Evolutionary conservation across 2,113 vertebrate species (phyloP), one percentile per base, ranked within the genome.

Genomic region (Rhodinocichla rosea): DNA sequence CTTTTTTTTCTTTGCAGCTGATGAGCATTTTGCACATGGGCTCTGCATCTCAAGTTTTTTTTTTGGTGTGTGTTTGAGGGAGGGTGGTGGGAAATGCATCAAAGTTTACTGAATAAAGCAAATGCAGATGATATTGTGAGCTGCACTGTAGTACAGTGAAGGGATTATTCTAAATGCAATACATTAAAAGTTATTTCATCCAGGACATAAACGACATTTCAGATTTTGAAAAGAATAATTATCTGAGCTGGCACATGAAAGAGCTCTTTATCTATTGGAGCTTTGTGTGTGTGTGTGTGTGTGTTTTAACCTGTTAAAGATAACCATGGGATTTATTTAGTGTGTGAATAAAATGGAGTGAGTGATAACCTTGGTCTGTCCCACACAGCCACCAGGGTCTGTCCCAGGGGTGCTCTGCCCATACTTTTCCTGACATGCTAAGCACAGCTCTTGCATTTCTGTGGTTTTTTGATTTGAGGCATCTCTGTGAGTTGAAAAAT

Each of bases 201-300:
- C 15, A 26, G 73, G 65, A 80, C 9, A 10, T 80, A 91, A 96
- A 77, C 67, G 78, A 65, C 52, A 73, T 86, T 94, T 85, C 65
- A 62, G 32, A 68, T 83, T 92, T 73, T 92, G 59, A 89, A 95
- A 91, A 77, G 91, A 89, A 94, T 83, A 70, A 89, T 94, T 94
- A 68, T 80, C 45, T 56, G 60, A 82, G 50, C 63, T 87, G 83
- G 69, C 40, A 44, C 47, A 75, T 91, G 69, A 77, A 90, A 85
- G 42, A 81, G 37, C 83, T 63, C 19, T 50, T 55, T 86, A 55
- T 75, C 65, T 79, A 0, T 37, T 64, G 62, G 23, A 39, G 26
- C 4, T 62, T 3, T 65, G 64, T 77, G 9, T 35, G 33, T n/a
- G 28, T 35, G 33, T n/a, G 28, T 7, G 28, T 62, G 7, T 52